A percentile compares a stretch with the other conserved stretches of the same genome.
Conservation (phyloP, 2,888 invertebrate genomes). For the Trachelus troglodyta region DNA sequence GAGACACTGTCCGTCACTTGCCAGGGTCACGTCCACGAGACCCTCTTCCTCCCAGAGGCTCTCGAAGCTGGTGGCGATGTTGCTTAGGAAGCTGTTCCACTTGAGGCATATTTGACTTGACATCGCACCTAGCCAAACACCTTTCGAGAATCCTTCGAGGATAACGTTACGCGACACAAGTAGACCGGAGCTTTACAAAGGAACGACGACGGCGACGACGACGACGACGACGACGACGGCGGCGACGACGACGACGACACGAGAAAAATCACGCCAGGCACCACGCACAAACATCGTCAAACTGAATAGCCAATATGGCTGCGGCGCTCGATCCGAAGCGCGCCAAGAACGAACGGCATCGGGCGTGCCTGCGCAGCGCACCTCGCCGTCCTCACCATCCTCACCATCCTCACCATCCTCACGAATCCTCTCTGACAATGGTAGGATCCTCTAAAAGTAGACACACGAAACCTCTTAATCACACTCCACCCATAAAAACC, state of each 20-base stretch:
- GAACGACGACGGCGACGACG: not conserved
- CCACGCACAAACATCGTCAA: slow-evolving; percentile 46
- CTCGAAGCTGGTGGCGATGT: slow-evolving; percentile 74
- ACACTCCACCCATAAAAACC: not conserved
- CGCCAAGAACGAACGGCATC: slow-evolving; percentile 34
- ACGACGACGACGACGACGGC: slow-evolving; percentile 16
- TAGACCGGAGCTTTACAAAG: not conserved
- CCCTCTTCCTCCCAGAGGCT: slow-evolving; percentile 75
- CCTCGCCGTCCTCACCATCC: not conserved
- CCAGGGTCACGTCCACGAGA: slow-evolving; percentile 75
- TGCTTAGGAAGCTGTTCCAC: slow-evolving; percentile 77
- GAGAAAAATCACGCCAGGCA: slow-evolving; percentile 37
- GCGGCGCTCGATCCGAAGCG: slow-evolving; percentile 34
- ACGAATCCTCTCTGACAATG: not conserved
- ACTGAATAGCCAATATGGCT: slow-evolving; percentile 38
- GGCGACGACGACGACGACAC: slow-evolving; percentile 24
- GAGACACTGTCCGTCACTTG: slow-evolving; percentile 75
- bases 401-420: not conserved
- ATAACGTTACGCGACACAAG: not conserved
- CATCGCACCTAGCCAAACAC: slow-evolving; percentile 36
- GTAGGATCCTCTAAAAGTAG: not conserved
- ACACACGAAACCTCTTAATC: not conserved
- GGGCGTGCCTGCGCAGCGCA: not conserved
- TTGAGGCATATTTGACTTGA: slow-evolving; percentile 75
- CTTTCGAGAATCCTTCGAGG: not conserved